Evolutionary conservation across 2,888 invertebrate species (phyloP), one percentile per base, ranked within the genome.

Genomic region (Aricia artaxerxes): DNA sequence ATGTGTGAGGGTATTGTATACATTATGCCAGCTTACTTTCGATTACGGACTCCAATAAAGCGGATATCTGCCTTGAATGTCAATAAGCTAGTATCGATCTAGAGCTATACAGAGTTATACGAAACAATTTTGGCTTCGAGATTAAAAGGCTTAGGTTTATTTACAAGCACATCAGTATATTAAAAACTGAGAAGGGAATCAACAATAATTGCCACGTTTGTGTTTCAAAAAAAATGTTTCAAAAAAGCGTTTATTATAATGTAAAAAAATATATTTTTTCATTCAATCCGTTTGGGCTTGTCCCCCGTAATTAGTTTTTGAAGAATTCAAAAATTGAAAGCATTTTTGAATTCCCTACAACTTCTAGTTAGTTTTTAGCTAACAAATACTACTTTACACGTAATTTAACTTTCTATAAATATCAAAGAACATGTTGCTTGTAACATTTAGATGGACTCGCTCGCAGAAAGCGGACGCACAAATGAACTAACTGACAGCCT

Each of bases 401-500:
- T 35, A 35, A 64, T 64, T 31, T 38, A 38, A 69, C 69, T 38
- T 69, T 69, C 69, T 35, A 69, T 38, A 13, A 69, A 35, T 69
- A 38, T 64, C 64, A 64, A 69, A 69, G 69, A 69, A 13, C 69
- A 35, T 69, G 69, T 69, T 38, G 35, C 35, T 69, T 69, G 69
- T 69, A 69, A 69, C 35, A 69, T 69, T 69, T 38, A 69, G 35
- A 69, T 69, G 69, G 11, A 69, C 35, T 69, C 64, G 31, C 69
- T 78, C 60, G 75, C 79, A 79, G 73, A 75, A 79, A 75, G 61
- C 84, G 84, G 84, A 85, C 85, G 85, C 85, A 85, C 87, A 88
- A 87, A 85, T 84, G 85, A 85, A 87, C 84, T 87, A 87, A 88
- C 87, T 88, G 90, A 90, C 92, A 90, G 87, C 86, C 88, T 91